Evolutionary conservation across 2,797 vertebrate genomes (phyloP).

Genomic region (Paramormyrops hopkinsi): DNA sequence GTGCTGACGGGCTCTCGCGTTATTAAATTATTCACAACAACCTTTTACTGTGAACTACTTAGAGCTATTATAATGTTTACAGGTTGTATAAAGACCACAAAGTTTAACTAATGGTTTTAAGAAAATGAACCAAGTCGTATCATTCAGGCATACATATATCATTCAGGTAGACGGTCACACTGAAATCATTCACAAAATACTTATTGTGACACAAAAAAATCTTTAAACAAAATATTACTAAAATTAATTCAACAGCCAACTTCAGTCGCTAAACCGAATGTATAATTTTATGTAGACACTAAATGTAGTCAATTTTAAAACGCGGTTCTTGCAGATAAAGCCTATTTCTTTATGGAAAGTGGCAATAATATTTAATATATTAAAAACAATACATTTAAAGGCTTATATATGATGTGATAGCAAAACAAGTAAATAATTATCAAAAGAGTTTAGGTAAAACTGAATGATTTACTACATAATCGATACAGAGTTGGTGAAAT

Average conservation of each 20-base stretch:
- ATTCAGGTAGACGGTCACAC: not conserved
- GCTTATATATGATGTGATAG: not conserved
- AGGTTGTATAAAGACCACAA: constrained; percentile 3
- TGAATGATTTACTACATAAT: not conserved
- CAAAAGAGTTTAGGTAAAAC: not conserved
- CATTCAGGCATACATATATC: not conserved
- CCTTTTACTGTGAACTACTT: constrained; percentile 3
- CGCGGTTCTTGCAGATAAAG: not conserved
- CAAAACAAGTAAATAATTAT: not conserved
- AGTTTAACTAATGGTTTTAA: not conserved
- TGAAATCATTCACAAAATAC: not conserved
- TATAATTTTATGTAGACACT: not conserved
- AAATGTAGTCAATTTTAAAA: not conserved
- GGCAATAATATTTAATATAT: not conserved
- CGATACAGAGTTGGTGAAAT: not conserved
- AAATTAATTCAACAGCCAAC: not conserved
- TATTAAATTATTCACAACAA: constrained; percentile 10
- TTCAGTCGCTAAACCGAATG: not conserved
- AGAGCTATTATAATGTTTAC: constrained; percentile 5
- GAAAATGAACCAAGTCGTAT: not conserved
- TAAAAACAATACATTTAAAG: not conserved
- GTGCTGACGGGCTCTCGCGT: not conserved
- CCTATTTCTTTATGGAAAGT: not conserved
- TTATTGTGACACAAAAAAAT: not conserved
- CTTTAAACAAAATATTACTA: not conserved